Evolutionary conservation across 2,888 invertebrate species (phyloP).

Genomic region (Galeruca laticollis): DNA sequence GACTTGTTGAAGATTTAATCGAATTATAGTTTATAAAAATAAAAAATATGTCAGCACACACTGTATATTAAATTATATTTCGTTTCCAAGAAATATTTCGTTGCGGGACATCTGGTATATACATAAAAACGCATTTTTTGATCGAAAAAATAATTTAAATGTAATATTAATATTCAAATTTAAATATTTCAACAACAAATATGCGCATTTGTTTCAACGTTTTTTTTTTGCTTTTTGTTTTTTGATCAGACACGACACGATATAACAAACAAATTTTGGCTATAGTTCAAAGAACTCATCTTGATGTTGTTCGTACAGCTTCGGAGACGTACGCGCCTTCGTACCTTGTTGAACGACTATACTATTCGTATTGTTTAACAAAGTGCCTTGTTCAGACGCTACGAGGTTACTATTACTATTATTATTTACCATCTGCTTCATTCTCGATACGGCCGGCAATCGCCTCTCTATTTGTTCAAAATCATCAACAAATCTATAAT

Average conservation of each 20-base stretch:
- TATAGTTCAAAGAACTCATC: conserved; percentile 94
- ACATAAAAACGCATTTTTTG: too few species aligned
- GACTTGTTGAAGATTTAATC: too few species aligned
- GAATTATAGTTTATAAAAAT: too few species aligned
- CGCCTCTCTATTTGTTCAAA: conserved; percentile 55
- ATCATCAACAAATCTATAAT: conserved; percentile 54
- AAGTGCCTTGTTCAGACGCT: conserved; percentile 11
- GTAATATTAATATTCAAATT: too few species aligned
- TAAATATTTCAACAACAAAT: too few species aligned
- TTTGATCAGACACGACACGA: neutral
- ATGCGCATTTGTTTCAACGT: too few species aligned
- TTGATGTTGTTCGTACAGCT: conserved; percentile 85
- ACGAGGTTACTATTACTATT: conserved; percentile 59
- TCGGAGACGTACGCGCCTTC: conserved; percentile 83
- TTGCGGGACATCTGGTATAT: too few species aligned
- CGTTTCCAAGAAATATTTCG: too few species aligned
- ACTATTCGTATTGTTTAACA: conserved; percentile 54
- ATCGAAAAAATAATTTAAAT: too few species aligned
- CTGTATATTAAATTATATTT: too few species aligned
- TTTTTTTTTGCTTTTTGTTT: too few species aligned
- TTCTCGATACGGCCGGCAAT: conserved; percentile 62
- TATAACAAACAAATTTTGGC: conserved; percentile 64
- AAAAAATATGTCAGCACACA: too few species aligned
- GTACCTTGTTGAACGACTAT: conserved; percentile 84
- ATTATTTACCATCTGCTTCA: conserved; percentile 63